Conservation (phyloP, 2,888 invertebrate genomes). For the Beris chalybata region DNA sequence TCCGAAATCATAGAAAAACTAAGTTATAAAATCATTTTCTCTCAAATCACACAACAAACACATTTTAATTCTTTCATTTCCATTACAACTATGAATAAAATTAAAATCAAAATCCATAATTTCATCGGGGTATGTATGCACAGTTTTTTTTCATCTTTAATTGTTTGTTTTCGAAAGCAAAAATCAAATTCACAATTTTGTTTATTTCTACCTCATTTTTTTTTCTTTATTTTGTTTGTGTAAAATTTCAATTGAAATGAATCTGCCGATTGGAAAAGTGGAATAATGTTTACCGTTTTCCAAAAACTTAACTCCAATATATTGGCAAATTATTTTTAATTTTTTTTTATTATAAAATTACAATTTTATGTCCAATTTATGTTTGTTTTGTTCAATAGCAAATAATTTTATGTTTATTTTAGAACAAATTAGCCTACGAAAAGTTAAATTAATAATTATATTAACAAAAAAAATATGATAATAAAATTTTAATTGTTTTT, state of each 20-base stretch:
- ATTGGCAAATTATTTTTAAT: slow-evolving; percentile 16
- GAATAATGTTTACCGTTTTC: not conserved
- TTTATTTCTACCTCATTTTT: slow-evolving; percentile 12
- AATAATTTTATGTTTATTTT: slow-evolving; percentile 2
- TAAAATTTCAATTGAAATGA: not conserved
- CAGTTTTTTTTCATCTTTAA: slow-evolving; percentile 11
- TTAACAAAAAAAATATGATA: not conserved
- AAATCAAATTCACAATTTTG: not conserved
- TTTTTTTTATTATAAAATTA: slow-evolving; percentile 12
- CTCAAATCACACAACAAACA: not conserved
- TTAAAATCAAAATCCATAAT: not conserved
- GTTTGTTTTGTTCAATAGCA: slow-evolving; percentile 9
- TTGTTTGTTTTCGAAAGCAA: too few species aligned
- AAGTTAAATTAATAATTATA: not conserved
- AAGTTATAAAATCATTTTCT: too few species aligned
- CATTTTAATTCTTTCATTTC: not conserved
- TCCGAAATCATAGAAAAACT: too few species aligned
- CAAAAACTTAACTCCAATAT: not conserved
- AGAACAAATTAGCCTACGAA: slow-evolving; percentile 22
- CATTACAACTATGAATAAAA: too few species aligned
- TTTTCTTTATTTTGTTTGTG: not conserved
- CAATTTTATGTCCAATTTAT: slow-evolving; percentile 16
- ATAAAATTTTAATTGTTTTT: too few species aligned
- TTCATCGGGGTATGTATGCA: slow-evolving; percentile 30
- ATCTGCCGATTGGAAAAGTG: slow-evolving; percentile 1